A percentile compares a stretch with the other conserved stretches of the same genome.
Evolutionary conservation across 2,888 invertebrate species (phyloP).

Genomic region (Orthosia incerta): DNA sequence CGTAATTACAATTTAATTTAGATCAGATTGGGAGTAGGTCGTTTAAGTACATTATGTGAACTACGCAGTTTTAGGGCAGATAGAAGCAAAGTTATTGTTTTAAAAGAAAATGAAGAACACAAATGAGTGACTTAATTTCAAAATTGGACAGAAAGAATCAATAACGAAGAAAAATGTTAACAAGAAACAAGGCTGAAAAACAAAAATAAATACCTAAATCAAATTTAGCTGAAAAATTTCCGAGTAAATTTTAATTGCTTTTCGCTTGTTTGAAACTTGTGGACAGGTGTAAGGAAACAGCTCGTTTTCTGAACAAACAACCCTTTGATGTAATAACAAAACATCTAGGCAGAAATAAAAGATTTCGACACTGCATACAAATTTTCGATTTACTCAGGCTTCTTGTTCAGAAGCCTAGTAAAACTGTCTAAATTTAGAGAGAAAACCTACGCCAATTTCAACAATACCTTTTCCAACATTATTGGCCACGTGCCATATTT

Average conservation of each 20-base stretch:
- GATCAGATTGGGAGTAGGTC: slow-evolving; percentile 54
- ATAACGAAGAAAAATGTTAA: not conserved
- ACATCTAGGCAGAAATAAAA: not conserved
- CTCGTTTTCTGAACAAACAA: not conserved
- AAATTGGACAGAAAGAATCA: not conserved
- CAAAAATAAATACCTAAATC: not conserved
- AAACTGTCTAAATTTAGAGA: slow-evolving; percentile 4
- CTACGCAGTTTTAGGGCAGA: slow-evolving; percentile 41
- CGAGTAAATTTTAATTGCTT: not conserved
- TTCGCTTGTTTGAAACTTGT: slow-evolving; percentile 17
- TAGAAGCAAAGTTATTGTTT: not conserved
- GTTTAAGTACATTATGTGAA: slow-evolving; percentile 38
- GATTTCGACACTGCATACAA: slow-evolving; percentile 13
- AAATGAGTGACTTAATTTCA: not conserved
- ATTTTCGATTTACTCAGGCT: slow-evolving; percentile 19
- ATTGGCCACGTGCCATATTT: slow-evolving; percentile 43
- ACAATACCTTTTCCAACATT: slow-evolving; percentile 10
- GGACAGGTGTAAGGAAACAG: not conserved
- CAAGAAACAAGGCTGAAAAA: not conserved
- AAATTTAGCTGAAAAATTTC: not conserved
- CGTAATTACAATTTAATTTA: slow-evolving; percentile 66
- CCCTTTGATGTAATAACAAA: not conserved
- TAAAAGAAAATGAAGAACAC: not conserved
- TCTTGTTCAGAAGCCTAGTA: slow-evolving; percentile 18
- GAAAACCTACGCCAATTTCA: not conserved